phyloP scores from a whole-genome alignment of 2,797 vertebrate genomes.

The Varecia variegata region DNA sequence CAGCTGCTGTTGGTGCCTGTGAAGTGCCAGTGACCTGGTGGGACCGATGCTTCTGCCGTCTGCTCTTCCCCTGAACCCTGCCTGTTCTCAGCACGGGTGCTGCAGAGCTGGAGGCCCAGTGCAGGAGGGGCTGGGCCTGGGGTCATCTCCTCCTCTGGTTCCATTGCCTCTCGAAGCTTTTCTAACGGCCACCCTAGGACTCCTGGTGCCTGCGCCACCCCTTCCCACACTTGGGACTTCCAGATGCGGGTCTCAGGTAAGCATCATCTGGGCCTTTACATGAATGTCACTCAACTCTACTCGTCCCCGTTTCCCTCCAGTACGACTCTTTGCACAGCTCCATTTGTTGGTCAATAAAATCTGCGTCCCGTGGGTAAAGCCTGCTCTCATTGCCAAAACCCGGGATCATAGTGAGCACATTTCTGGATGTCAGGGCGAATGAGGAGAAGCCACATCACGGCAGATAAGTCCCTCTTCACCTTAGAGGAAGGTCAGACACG shows the following conservation, averaged over 20 bases:
- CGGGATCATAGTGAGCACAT: background rate
- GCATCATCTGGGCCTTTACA: background rate
- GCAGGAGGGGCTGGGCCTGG: no score
- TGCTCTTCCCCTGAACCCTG: background rate
- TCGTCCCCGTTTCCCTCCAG: background rate
- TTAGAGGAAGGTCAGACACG: background rate
- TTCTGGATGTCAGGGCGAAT: background rate
- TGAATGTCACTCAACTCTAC: background rate
- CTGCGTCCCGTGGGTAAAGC: background rate
- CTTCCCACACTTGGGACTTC: no score
- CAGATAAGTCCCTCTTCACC: background rate
- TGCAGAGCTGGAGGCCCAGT: accelerated
- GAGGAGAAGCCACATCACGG: accelerated
- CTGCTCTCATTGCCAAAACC: background rate
- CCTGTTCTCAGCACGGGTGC: accelerated
- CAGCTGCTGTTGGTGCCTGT: background rate
- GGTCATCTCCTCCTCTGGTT: no score
- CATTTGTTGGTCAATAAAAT: background rate
- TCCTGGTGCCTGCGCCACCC: accelerated
- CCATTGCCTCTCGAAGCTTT: background rate
- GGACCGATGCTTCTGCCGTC: background rate
- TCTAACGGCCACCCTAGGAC: background rate
- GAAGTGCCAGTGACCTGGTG: background rate
- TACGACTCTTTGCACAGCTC: accelerated
- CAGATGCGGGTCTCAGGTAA: background rate